Conservation (phyloP, 1,140 invertebrate species). For the Cepaea nemoralis region DNA sequence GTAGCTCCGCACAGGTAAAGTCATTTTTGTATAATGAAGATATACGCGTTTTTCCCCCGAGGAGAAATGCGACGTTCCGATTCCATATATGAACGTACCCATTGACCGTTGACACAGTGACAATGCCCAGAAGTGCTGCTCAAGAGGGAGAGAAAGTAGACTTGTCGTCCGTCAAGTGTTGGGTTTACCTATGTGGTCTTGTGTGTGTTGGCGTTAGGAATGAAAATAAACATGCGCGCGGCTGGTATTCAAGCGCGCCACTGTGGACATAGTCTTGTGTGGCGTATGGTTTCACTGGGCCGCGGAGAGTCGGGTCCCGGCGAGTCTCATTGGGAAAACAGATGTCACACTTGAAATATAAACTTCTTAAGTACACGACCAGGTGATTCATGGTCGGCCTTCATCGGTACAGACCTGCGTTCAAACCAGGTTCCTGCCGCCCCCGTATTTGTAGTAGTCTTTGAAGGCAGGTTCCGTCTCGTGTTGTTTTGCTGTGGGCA, state of each 20-base stretch:
- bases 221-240: background rate
- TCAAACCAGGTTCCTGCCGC: no score
- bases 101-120: background rate
- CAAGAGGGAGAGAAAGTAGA: background rate
- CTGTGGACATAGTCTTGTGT: background rate
- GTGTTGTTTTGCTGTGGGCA: no score
- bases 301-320: no score
- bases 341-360: no score
- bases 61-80: background rate
- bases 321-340: no score
- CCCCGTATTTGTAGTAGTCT: no score
- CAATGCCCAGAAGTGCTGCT: background rate
- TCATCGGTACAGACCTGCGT: no score
- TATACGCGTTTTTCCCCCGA: background rate
- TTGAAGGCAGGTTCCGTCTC: no score
- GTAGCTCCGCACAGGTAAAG: background rate
- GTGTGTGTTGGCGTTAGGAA: background rate
- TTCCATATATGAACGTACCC: conserved; percentile 12
- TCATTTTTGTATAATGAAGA: background rate
- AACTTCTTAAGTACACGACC: no score
- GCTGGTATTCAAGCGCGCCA: background rate
- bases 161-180: background rate
- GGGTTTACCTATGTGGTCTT: background rate
- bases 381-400: no score
- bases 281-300: background rate